Evolutionary conservation across 1,140 invertebrate species (phyloP).

Genomic region (Drosophila nigromelanica): DNA sequence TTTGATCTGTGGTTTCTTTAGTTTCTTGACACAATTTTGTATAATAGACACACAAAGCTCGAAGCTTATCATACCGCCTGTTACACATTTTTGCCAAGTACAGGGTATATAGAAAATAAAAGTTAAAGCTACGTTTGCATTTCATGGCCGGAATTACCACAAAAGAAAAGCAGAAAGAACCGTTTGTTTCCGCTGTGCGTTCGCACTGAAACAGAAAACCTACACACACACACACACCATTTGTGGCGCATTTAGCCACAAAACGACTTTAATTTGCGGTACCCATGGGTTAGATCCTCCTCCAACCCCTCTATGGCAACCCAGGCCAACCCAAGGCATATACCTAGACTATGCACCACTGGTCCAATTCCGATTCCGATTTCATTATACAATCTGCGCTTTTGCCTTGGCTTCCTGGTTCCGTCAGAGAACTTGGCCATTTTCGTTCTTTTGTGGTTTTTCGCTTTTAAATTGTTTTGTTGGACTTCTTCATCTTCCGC

Average conservation of each 20-base stretch:
- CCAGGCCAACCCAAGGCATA: slow-evolving; percentile 11
- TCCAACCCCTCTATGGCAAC: not conserved
- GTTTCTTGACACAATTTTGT: too few relatives aligned
- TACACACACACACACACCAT: slow-evolving; percentile 23
- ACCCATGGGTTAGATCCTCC: slow-evolving; percentile 23
- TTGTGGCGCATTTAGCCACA: slow-evolving; percentile 61
- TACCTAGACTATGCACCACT: slow-evolving; percentile 31
- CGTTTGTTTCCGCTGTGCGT: slow-evolving; percentile 73
- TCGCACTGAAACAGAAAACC: slow-evolving; percentile 40
- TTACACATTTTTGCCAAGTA: not conserved
- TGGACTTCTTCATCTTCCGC: slow-evolving; percentile 29
- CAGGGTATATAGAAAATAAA: slow-evolving; percentile 32
- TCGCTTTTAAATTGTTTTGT: slow-evolving; percentile 70
- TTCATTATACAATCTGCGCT: slow-evolving; percentile 75
- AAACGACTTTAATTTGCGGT: slow-evolving; percentile 81
- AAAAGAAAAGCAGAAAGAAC: slow-evolving; percentile 68
- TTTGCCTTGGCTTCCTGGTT: slow-evolving; percentile 43
- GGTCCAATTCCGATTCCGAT: slow-evolving; percentile 57
- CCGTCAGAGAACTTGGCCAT: slow-evolving; percentile 54
- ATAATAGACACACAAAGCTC: too few relatives aligned
- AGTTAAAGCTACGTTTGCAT: slow-evolving; percentile 69
- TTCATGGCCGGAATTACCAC: slow-evolving; percentile 71
- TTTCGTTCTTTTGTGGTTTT: slow-evolving; percentile 61
- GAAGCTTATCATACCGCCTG: not conserved
- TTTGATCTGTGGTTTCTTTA: too few relatives aligned